Percentiles rank a stretch among this genome's conserved stretches.
Evolutionary conservation across 2,797 vertebrate species (phyloP).

Genomic region (Pteronotus mesoamericanus): DNA sequence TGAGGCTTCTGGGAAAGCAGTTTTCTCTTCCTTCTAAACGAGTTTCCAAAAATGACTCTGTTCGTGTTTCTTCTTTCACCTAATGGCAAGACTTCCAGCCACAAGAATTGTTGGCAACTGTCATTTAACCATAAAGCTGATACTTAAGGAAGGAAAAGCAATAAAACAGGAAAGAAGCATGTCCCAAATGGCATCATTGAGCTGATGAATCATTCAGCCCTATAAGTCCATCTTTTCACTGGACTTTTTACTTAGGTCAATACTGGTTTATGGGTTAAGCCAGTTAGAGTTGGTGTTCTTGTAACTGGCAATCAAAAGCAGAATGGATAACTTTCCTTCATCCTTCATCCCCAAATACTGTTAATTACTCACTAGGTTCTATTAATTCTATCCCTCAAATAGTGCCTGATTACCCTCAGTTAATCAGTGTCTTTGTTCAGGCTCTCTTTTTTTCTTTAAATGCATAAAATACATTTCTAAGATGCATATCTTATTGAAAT

Average conservation of each 20-base stretch:
- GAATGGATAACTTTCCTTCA: constrained; percentile 31
- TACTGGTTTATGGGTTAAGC: constrained; percentile 25
- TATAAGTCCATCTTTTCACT: not conserved
- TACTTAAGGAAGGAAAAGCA: not conserved
- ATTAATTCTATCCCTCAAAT: constrained; percentile 30
- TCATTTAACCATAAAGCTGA: constrained; percentile 21
- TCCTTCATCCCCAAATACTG: not conserved
- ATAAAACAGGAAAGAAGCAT: not conserved
- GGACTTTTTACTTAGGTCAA: not conserved
- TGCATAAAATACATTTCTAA: constrained; percentile 19
- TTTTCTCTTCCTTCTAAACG: constrained; percentile 23
- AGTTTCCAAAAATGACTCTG: not conserved
- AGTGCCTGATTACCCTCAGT: not conserved
- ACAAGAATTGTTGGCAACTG: not conserved
- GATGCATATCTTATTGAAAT: not conserved
- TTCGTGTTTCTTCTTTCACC: not conserved
- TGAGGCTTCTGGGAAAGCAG: not conserved
- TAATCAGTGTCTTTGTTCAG: not conserved
- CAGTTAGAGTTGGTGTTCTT: constrained; percentile 21
- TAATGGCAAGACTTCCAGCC: not conserved
- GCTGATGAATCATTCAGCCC: not conserved
- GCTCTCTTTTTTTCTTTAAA: not conserved
- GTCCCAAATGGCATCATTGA: constrained; percentile 1
- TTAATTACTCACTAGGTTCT: not conserved
- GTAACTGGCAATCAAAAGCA: constrained; percentile 25